Conservation (phyloP, 2,113 vertebrate species). For the Nestor notabilis region DNA sequence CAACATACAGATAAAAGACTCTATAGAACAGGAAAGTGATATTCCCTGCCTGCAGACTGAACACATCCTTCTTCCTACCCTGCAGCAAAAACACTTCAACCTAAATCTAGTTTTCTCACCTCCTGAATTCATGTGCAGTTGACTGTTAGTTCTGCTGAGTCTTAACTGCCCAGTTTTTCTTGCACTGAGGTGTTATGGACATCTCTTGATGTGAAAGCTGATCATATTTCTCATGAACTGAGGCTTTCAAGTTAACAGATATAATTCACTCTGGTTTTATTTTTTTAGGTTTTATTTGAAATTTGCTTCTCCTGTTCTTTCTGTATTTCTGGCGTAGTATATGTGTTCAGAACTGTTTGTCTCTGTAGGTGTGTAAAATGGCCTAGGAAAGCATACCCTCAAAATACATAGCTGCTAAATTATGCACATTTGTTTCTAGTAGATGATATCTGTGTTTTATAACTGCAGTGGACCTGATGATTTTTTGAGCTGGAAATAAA, state of each 20-base stretch:
- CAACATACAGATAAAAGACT: background rate
- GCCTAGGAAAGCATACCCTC: background rate
- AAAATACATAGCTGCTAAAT: background rate
- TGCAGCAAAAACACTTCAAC: background rate
- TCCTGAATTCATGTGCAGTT: background rate
- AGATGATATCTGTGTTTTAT: background rate
- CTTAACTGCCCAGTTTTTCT: background rate
- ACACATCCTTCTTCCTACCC: background rate
- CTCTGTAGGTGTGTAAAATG: background rate
- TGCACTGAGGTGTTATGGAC: background rate
- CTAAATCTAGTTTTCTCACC: background rate
- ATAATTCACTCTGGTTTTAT: background rate
- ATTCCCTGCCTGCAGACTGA: background rate
- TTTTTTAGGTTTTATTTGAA: background rate
- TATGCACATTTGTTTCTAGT: background rate
- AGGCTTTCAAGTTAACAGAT: background rate
- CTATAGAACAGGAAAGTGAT: background rate
- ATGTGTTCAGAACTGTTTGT: background rate
- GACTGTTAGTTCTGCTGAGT: background rate
- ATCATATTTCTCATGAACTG: fast-evolving
- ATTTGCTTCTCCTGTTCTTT: background rate
- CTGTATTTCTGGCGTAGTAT: background rate
- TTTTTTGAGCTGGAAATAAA: background rate
- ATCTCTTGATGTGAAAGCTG: background rate
- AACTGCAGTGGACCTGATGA: background rate